Base-by-base conservation (phyloP, 1,140 invertebrate genomes). In the Platyura marginata region DNA sequence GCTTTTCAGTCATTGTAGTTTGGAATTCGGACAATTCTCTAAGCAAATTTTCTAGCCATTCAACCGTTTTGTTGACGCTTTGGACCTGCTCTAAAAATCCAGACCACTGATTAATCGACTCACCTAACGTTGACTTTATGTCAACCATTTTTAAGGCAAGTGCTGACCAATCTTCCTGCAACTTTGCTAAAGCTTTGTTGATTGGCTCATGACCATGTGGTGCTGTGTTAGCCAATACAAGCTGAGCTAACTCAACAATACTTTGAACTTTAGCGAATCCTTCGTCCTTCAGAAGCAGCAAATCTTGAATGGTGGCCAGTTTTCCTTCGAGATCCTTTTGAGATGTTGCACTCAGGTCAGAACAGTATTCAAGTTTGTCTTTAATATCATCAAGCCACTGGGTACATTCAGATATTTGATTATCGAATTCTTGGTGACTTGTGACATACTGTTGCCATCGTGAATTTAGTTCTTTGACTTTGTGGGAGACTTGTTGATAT, bases 401-500 rank as follows among this genome's bases (percentile, higher is more conserved):
- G 6, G 70, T 72, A 49, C 82, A 90, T 52, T 90, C 81, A 0
- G 75, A 67, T 6, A 89, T 67, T 46, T 81, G 75, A 46, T 74
- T 79, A 16, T 87, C 75, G 56, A 93, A 93, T 47, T 90, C 81
- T 63, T 91, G 79, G 57, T 95, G 90, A 32, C 77, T 81, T 25
- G 72, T 74, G 0, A 92, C 89, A 62, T 91, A 93, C 49, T 86
- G 80, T 49, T 92, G 84, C 92, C 92, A 95, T 44, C 83, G 79
- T 37, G 75, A 74, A 39, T 85, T 82, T 16, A 92, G 60, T 55
- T 95, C 90, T 61, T 94, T 95, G 6, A 93, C 79, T 66, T 88
- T 91, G 47, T 79, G 77, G 16, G 78, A 81, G 40, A 94, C 70
- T 49, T 87, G 79, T 61, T 93, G 89, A 56, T 94, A 94, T 61